Evolutionary conservation across 2,888 invertebrate species (phyloP).

Genomic region (Yponomeuta evonymella): DNA sequence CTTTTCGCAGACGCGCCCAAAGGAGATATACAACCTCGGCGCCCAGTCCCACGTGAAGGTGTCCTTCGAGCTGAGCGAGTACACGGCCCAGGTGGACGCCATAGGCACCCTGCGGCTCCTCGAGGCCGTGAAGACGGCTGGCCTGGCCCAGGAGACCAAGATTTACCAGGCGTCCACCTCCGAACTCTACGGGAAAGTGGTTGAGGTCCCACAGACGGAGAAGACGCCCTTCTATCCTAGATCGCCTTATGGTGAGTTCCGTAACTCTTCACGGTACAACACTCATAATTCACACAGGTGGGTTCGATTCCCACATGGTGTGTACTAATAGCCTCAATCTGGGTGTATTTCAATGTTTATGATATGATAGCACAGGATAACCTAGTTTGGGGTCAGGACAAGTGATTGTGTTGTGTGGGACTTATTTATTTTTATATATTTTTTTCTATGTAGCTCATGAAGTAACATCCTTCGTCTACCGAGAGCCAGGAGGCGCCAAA

Average conservation of each 20-base stretch:
- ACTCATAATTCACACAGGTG: no score
- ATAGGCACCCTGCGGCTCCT: constrained; percentile 93
- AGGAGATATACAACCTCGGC: constrained; percentile 98
- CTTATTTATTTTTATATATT: no score
- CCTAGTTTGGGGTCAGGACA: no score
- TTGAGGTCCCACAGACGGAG: constrained; percentile 94
- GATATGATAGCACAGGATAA: no score
- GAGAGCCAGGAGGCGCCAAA: no score
- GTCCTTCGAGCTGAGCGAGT: constrained; percentile 98
- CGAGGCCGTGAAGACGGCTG: constrained; percentile 94
- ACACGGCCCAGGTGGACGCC: constrained; percentile 98
- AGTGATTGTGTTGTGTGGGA: no score
- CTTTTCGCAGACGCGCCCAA: constrained; percentile 78
- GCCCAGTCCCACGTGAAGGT: constrained; percentile 99
- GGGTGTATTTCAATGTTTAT: no score
- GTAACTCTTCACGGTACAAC: no score
- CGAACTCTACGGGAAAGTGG: constrained; percentile 95
- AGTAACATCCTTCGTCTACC: no score
- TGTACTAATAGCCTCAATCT: no score
- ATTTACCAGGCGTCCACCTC: constrained; percentile 98
- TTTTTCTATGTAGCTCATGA: no score
- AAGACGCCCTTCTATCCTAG: constrained; percentile 97
- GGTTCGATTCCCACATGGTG: no score
- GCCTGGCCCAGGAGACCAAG: constrained; percentile 85
- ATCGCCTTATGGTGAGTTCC: constrained; percentile 91